These are phyloP conservation scores for Pristionchus entomophagus DNA, from an alignment of 2,888 invertebrate species.

Conservation along the genomic window DNA sequence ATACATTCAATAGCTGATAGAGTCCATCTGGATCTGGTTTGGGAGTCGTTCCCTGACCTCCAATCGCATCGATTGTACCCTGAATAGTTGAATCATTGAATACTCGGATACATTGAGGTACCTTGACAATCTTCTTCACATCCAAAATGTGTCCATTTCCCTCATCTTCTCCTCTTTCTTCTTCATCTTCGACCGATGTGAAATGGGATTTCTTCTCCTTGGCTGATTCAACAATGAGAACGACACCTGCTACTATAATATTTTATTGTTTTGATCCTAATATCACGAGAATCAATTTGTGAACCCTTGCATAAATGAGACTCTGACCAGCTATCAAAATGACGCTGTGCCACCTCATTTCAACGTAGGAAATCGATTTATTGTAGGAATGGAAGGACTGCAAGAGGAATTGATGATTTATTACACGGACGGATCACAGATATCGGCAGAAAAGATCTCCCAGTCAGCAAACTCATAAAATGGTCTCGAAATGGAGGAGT, in stretches of 20 bases:
- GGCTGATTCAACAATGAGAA: slow-evolving; percentile 18
- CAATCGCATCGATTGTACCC: slow-evolving; percentile 48
- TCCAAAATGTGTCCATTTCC: slow-evolving; percentile 42
- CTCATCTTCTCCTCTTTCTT: background rate
- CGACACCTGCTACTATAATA: background rate
- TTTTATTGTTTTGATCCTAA: too few species aligned
- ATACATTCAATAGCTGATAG: slow-evolving; percentile 34
- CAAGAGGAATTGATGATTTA: background rate
- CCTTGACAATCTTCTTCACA: slow-evolving; percentile 50
- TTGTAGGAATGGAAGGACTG: background rate
- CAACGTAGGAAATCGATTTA: background rate
- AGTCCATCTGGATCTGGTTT: slow-evolving; percentile 36
- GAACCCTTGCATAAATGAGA: too few species aligned
- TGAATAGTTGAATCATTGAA: background rate
- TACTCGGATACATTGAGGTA: background rate
- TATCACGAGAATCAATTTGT: too few species aligned
- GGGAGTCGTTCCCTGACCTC: slow-evolving; percentile 2
- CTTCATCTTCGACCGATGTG: slow-evolving; percentile 42
- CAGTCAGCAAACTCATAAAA: slow-evolving; percentile 30
- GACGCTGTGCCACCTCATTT: slow-evolving; percentile 38
- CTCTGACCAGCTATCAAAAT: slow-evolving; percentile 27
- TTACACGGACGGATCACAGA: background rate
- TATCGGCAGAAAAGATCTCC: background rate
- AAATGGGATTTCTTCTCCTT: slow-evolving; percentile 27
- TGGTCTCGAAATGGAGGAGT: background rate